These are phyloP conservation scores for Opisthograptis luteolata DNA, from an alignment of 2,888 invertebrate species.

Conservation along the genomic window DNA sequence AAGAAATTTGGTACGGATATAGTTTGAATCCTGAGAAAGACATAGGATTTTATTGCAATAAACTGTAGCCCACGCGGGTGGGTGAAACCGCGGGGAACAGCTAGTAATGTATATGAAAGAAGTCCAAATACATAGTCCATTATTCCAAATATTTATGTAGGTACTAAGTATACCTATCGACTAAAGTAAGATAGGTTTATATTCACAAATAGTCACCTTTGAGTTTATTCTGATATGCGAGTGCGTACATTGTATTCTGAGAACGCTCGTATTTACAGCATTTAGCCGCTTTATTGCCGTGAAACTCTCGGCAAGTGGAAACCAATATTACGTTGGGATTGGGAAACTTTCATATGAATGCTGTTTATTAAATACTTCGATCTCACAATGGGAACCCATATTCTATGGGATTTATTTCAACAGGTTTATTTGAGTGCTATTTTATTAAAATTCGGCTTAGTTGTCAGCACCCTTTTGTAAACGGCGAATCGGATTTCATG, in stretches of 20 bases:
- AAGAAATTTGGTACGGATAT: no score
- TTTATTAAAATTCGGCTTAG: no score
- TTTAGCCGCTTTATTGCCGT: slow-evolving; percentile 46
- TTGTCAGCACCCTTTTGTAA: no score
- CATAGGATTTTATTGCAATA: no score
- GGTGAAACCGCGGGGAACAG: no score
- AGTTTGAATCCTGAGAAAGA: no score
- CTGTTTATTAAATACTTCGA: slow-evolving; percentile 49
- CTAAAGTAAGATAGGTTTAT: background rate
- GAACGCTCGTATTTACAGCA: slow-evolving; percentile 38
- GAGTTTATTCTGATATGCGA: slow-evolving; percentile 25
- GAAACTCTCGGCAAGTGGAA: slow-evolving; percentile 43
- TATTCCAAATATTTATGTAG: no score
- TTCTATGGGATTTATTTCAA: slow-evolving; percentile 4
- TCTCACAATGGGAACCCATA: slow-evolving; percentile 36
- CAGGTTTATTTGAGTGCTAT: background rate
- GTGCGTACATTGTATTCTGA: slow-evolving; percentile 6
- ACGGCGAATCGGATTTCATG: no score
- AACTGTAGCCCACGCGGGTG: no score
- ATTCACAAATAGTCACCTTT: slow-evolving; percentile 10
- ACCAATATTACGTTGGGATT: slow-evolving; percentile 54
- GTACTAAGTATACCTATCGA: background rate
- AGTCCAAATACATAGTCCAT: no score
- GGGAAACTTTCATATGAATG: slow-evolving; percentile 52
- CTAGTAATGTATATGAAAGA: no score